Percentiles rank a stretch among this genome's conserved stretches.
phyloP scores from a whole-genome alignment of 2,797 vertebrate genomes.

The Sebastes hubbsi region DNA sequence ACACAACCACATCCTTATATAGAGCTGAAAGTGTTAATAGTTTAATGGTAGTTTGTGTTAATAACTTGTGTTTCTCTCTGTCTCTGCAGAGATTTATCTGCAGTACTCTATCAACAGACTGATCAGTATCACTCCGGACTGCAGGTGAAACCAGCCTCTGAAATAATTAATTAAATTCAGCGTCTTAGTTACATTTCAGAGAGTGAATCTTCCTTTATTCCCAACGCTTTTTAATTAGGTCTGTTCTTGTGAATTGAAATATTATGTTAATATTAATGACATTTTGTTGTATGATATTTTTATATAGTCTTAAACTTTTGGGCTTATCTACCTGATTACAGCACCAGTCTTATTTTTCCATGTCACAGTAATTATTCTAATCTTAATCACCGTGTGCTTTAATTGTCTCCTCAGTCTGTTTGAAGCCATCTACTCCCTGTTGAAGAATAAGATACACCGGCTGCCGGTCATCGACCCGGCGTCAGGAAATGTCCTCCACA shows the following conservation, averaged over 20 bases:
- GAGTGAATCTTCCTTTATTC: not conserved
- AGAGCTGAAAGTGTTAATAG: not conserved
- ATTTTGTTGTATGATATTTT: not conserved
- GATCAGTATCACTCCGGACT: slow-evolving; percentile 97
- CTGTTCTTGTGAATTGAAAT: not conserved
- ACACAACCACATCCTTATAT: not conserved
- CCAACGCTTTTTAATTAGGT: not conserved
- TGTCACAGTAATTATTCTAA: not conserved
- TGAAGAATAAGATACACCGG: slow-evolving; percentile 99
- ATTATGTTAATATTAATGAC: not conserved
- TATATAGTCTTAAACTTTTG: not conserved
- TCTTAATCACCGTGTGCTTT: not conserved
- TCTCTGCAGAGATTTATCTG: slow-evolving; percentile 91
- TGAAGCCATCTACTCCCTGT: slow-evolving; percentile 95
- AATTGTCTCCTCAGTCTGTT: slow-evolving; percentile 86
- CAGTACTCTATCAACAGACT: slow-evolving; percentile 93
- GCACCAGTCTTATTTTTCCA: not conserved
- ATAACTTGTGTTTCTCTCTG: not conserved
- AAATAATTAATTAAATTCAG: not conserved
- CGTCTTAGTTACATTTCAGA: not conserved
- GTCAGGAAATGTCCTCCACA: slow-evolving; percentile 98
- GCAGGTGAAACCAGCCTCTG: slow-evolving; percentile 83
- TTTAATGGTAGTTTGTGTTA: not conserved
- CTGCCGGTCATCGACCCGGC: slow-evolving; percentile 96
- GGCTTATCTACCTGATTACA: not conserved